Base-by-base conservation (phyloP, 2,797 vertebrate genomes). In the Sebastiscus albofasciatus region DNA sequence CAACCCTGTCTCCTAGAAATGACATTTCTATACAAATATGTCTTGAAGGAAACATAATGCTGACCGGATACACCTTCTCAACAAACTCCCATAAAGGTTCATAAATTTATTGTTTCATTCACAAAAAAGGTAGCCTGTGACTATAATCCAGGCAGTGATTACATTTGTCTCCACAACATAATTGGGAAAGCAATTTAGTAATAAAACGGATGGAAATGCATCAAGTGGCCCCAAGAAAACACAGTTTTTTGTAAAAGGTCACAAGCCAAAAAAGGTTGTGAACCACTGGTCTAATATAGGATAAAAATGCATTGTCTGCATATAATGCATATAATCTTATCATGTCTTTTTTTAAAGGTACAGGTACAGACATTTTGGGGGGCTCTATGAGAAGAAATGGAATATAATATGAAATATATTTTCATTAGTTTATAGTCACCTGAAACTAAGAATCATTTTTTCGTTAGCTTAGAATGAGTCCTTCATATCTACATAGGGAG, bases 121-220 rank as follows among this genome's bases (percentile, higher is more conserved):
- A 65, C n/a, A 73, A 27, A 72, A 22, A 74, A 78, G 61, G 58
- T 67, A 18, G 12, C 49, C 36, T 79, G 56, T 80, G 71, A 86
- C 72, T 56, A 66, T 55, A 67, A 82, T 33, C n/a, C 65, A 46
- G 83, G 56, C 52, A 79, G 68, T 26, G 49, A 77, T 79, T 71
- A 36, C 56, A 61, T 85, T 83, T 64, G 67, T 81, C 72, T 60
- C 62, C 18, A 75, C 59, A 77, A 74, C 49, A 18, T 77, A 60
- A 77, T 71, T 49, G n/a, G 65, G 34, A 67, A 82, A 59, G 73
- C 66, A 74, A 75, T 76, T 69, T 75, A 34, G 55, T 60, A 67
- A 80, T 42, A 27, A 66, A 26, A 65, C 14, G n/a, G 34, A 14
- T 27, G 27, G 26, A 85, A 49, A 74, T 39, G 60, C 69, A 60